Percentiles rank a stretch among this genome's conserved stretches.
Conservation (phyloP, 2,888 invertebrate species). For the Schizaphis graminum region DNA sequence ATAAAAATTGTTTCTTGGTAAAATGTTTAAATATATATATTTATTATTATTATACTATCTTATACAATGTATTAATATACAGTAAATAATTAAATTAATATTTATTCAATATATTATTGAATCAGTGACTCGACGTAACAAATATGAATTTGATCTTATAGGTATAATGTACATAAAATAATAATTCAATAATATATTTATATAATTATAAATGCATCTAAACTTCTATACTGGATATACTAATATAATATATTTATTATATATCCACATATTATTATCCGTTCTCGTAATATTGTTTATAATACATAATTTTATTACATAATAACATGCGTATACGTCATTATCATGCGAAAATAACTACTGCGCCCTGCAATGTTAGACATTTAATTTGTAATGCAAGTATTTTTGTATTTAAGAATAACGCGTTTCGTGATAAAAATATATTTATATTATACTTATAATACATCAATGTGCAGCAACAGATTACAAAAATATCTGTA, state of each 20-base stretch:
- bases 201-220: background rate
- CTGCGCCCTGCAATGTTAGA: background rate
- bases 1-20: background rate
- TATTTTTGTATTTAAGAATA: background rate
- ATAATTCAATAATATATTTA: background rate
- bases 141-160: background rate
- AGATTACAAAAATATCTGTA: background rate
- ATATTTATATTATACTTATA: background rate
- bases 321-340: background rate
- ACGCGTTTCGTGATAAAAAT: background rate
- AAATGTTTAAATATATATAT: background rate
- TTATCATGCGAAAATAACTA: background rate
- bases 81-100: conserved; percentile 2
- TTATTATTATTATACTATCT: background rate
- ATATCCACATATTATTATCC: background rate
- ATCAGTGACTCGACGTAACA: background rate
- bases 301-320: background rate
- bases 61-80: background rate
- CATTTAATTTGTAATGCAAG: conserved; percentile 9
- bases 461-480: conserved; percentile 19
- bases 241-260: background rate
- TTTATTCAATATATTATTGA: background rate
- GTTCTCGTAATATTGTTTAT: background rate
- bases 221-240: background rate
- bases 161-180: background rate